Evolutionary conservation across 2,113 vertebrate species (phyloP).

Genomic region (Eulemur macaco): DNA sequence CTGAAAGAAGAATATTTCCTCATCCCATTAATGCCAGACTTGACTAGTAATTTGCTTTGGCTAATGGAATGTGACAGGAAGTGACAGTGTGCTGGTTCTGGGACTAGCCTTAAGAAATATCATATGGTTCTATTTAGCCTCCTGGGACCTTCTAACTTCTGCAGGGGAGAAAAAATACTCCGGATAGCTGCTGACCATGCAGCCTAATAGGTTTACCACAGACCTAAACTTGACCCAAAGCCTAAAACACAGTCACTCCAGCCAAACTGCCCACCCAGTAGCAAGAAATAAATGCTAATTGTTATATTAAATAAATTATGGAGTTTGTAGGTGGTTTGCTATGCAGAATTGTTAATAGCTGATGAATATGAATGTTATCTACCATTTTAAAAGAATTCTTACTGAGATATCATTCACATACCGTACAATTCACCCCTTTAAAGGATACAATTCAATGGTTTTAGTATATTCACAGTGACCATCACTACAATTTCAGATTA

Average conservation of each 20-base stretch:
- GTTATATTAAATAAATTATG: background rate
- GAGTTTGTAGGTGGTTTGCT: background rate
- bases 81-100: background rate
- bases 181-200: background rate
- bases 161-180: background rate
- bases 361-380: background rate
- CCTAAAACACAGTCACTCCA: background rate
- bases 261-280: background rate
- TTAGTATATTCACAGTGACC: background rate
- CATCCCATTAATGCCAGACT: background rate
- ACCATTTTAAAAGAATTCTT: background rate
- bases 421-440: background rate
- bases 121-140: background rate
- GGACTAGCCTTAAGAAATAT: background rate
- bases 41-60: background rate
- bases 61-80: slow-evolving; percentile 33
- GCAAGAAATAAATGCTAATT: background rate
- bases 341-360: background rate
- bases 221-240: background rate
- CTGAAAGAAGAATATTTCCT: slow-evolving; percentile 16
- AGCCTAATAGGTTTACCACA: background rate
- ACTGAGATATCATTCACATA: background rate
- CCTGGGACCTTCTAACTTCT: slow-evolving; percentile 15
- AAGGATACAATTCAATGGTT: background rate
- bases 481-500: background rate